These are phyloP conservation scores for Matsumyia berberina DNA, from an alignment of 2,888 invertebrate species.

Conservation along the genomic window DNA sequence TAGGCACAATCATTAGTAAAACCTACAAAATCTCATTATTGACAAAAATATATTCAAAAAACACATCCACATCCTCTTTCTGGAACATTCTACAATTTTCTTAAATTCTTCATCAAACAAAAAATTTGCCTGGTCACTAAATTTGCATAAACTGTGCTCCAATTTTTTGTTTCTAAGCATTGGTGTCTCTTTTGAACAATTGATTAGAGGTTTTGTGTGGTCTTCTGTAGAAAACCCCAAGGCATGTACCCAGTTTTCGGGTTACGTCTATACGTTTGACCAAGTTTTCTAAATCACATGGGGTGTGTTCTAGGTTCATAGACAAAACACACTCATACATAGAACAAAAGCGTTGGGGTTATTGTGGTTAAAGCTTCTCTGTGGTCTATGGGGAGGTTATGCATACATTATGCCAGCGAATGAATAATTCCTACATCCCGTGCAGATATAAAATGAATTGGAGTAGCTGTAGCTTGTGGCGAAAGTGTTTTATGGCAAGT, in stretches of 20 bases:
- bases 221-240: conserved; percentile 13
- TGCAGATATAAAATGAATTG: conserved; percentile 71
- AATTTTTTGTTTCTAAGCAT: conserved; percentile 2
- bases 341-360: conserved; percentile 7
- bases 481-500: conserved; percentile 74
- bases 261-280: conserved; percentile 28
- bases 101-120: too few species aligned
- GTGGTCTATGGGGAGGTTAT: conserved; percentile 53
- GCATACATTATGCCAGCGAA: conserved; percentile 68
- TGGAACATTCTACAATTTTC: too few species aligned
- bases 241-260: conserved; percentile 1
- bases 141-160: conserved; percentile 48
- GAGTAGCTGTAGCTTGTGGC: conserved; percentile 68
- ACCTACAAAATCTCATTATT: too few species aligned
- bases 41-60: too few species aligned
- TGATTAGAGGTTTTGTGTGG: conserved; percentile 36
- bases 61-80: too few species aligned
- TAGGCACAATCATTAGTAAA: too few species aligned
- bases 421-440: conserved; percentile 69
- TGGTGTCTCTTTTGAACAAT: conserved; percentile 40
- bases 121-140: conserved; percentile 17
- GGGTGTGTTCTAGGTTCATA: conserved; percentile 10
- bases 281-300: conserved; percentile 22
- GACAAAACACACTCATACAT: neutral
- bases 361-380: conserved; percentile 32